Percentiles rank a stretch among this genome's conserved stretches.
phyloP scores from a whole-genome alignment of 2,113 vertebrate species.

The Bambusicola thoracicus region DNA sequence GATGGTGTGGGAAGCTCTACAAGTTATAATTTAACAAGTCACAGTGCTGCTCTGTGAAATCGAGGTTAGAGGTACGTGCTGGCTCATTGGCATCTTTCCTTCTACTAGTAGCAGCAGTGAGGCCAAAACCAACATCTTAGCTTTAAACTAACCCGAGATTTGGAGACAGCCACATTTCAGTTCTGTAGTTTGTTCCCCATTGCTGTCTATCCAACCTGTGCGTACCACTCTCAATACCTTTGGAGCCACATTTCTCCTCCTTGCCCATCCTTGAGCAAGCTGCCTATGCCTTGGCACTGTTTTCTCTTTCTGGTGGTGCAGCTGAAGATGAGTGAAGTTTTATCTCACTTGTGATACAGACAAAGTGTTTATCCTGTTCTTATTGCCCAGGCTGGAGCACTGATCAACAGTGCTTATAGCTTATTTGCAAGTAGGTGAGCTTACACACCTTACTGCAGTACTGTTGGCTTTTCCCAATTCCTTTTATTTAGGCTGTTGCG shows the following conservation, averaged over 20 bases:
- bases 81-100: background rate
- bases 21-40: background rate
- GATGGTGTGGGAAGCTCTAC: background rate
- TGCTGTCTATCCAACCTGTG: background rate
- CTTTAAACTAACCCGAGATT: background rate
- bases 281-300: background rate
- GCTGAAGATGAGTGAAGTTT: background rate
- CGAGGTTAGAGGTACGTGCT: background rate
- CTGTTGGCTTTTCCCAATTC: background rate
- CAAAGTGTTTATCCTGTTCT: background rate
- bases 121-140: background rate
- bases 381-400: background rate
- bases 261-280: background rate
- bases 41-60: background rate
- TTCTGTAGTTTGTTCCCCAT: background rate
- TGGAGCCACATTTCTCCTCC: fast-evolving
- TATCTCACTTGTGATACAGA: background rate
- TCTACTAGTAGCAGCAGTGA: fast-evolving
- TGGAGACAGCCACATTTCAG: background rate
- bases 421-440: background rate
- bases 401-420: background rate
- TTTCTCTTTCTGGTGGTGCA: background rate
- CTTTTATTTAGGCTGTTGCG: constrained; percentile 24
- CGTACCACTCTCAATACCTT: background rate
- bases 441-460: background rate